These are phyloP conservation scores for Pao palembangensis DNA, from an alignment of 2,113 vertebrate genomes.

Conservation along the genomic window DNA sequence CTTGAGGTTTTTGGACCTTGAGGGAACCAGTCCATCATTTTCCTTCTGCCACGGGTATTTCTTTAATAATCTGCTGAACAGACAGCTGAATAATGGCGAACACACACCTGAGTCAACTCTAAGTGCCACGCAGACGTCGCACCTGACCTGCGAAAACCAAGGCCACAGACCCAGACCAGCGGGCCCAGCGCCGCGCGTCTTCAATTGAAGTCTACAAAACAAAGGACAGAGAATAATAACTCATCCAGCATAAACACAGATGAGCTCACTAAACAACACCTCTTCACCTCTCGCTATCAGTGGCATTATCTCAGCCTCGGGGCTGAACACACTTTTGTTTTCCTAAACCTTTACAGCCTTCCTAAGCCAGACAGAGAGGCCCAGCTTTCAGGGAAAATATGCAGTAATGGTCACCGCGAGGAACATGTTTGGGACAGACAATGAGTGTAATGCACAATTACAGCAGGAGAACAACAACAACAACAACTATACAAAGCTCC, in stretches of 20 bases:
- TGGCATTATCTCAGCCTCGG: conserved; percentile 55
- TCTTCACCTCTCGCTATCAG: conserved; percentile 40
- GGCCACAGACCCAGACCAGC: conserved; percentile 38
- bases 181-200: conserved; percentile 35
- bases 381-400: conserved; percentile 34
- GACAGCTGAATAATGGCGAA: too few species aligned
- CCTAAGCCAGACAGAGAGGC: conserved; percentile 41
- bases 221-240: conserved; percentile 52
- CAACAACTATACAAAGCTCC: conserved; percentile 12
- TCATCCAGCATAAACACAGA: conserved; percentile 69
- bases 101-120: neutral
- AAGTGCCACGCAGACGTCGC: conserved; percentile 32
- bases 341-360: conserved; percentile 56
- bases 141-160: conserved; percentile 49
- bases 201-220: conserved; percentile 50
- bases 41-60: too few species aligned
- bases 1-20: too few species aligned
- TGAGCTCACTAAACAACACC: conserved; percentile 37
- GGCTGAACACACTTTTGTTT: conserved; percentile 61
- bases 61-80: too few species aligned
- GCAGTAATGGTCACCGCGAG: conserved; percentile 27
- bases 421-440: conserved; percentile 30
- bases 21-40: too few species aligned
- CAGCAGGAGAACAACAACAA: conserved; percentile 32
- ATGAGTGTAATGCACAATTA: conserved; percentile 35